Evolutionary conservation across 1,140 invertebrate species (phyloP).

Genomic region (Ladona fulva): DNA sequence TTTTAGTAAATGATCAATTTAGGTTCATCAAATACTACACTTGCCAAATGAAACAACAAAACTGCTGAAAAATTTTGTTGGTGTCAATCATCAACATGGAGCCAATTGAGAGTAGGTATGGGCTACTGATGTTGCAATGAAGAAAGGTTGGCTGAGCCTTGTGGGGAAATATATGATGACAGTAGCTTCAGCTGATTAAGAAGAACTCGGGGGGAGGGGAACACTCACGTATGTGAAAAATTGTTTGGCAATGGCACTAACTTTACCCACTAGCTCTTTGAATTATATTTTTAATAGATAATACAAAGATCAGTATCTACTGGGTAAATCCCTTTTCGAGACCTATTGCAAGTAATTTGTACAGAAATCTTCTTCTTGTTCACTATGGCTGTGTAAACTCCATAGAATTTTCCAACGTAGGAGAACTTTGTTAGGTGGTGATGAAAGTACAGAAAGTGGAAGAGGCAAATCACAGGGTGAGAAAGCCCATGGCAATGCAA

Average conservation of each 20-base stretch:
- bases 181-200: constrained; percentile 4
- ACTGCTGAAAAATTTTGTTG: too few species aligned
- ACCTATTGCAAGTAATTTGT: constrained; percentile 61
- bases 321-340: constrained; percentile 51
- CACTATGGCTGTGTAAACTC: constrained; percentile 96
- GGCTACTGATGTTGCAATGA: too few species aligned
- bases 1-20: too few species aligned
- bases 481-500: constrained; percentile 52
- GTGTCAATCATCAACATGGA: too few species aligned
- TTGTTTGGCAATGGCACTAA: constrained; percentile 33
- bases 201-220: background rate
- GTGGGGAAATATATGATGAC: background rate
- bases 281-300: constrained; percentile 40
- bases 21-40: too few species aligned
- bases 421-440: constrained; percentile 72
- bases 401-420: constrained; percentile 85
- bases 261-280: constrained; percentile 39
- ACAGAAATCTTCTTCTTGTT: constrained; percentile 71
- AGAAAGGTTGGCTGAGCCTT: background rate
- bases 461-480: constrained; percentile 54
- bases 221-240: background rate
- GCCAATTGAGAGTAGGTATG: too few species aligned
- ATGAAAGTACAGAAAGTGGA: constrained; percentile 89
- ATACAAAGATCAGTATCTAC: constrained; percentile 37
- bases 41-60: too few species aligned